Percentiles rank a stretch among this genome's conserved stretches.
phyloP scores from a whole-genome alignment of 1,140 invertebrate genomes.

The Muscidifurax raptorellus region DNA sequence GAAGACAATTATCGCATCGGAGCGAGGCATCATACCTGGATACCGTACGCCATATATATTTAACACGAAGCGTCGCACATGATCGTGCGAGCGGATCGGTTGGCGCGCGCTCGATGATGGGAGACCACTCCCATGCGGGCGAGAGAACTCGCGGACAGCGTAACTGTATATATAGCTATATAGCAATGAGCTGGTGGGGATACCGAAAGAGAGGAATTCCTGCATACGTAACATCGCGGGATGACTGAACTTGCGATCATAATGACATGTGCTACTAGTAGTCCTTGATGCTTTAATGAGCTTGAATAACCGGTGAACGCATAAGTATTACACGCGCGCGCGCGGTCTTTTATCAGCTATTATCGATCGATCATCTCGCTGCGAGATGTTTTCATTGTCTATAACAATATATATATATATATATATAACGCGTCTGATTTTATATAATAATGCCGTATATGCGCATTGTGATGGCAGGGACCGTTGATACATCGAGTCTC shows the following conservation, averaged over 20 bases:
- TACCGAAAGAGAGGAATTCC: conserved; percentile 65
- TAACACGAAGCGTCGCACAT: not conserved
- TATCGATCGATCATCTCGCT: not conserved
- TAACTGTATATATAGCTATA: conserved; percentile 10
- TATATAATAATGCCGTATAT: too few relatives aligned
- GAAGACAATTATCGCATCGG: not conserved
- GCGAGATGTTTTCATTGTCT: too few relatives aligned
- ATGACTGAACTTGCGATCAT: conserved; percentile 66
- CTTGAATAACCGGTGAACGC: conserved; percentile 52
- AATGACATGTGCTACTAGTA: conserved; percentile 54
- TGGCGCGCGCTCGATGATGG: not conserved
- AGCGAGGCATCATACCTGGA: not conserved
- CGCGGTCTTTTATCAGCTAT: too few relatives aligned
- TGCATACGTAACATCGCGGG: conserved; percentile 69
- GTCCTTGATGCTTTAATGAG: conserved; percentile 48
- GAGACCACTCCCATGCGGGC: conserved; percentile 5
- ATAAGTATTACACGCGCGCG: not conserved
- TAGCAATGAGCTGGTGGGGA: not conserved
- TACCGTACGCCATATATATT: conserved; percentile 37
- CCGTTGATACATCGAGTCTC: not conserved
- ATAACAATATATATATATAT: too few relatives aligned
- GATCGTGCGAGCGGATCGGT: not conserved
- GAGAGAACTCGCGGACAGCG: not conserved
- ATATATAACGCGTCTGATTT: too few relatives aligned
- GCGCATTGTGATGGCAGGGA: not conserved